phyloP scores from a whole-genome alignment of 2,888 invertebrate genomes.

The Hirtodrosophila confusa region DNA sequence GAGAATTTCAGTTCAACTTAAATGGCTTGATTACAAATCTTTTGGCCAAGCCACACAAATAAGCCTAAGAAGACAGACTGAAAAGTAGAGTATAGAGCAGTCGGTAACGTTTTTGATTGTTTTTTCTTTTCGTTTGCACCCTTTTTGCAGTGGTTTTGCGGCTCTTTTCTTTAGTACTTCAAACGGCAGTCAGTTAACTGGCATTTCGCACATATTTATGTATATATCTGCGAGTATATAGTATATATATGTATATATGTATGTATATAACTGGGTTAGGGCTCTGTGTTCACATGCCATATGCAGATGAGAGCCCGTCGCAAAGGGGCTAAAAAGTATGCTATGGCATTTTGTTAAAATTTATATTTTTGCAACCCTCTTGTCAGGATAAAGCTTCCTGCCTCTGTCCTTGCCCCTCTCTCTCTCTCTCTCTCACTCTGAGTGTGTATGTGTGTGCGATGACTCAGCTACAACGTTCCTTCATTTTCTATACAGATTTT shows the following conservation, averaged over 20 bases:
- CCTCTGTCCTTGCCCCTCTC: neutral
- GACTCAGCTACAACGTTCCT: conserved; percentile 18
- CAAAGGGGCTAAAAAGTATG: conserved; percentile 67
- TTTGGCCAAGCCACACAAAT: too few species aligned
- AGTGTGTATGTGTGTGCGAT: conserved; percentile 19
- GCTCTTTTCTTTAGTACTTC: conserved; percentile 38
- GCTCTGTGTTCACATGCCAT: conserved; percentile 32
- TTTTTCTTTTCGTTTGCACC: neutral
- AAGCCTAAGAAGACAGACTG: too few species aligned
- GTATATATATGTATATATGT: neutral
- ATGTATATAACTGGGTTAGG: conserved; percentile 60
- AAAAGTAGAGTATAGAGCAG: too few species aligned
- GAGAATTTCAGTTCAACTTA: too few species aligned
- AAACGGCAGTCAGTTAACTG: conserved; percentile 32
- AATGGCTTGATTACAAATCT: too few species aligned
- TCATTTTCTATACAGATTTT: conserved; percentile 62
- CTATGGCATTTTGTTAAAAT: conserved; percentile 62
- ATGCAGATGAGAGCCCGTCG: conserved; percentile 48
- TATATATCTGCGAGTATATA: neutral
- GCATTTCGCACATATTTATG: conserved; percentile 7
- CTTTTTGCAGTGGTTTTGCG: conserved; percentile 27
- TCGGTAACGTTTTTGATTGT: neutral
- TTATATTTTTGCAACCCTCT: conserved; percentile 58
- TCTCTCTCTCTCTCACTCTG: conserved; percentile 1
- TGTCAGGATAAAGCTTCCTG: conserved; percentile 6